phyloP scores from a whole-genome alignment of 2,888 invertebrate genomes.

The Melolontha melolontha region DNA sequence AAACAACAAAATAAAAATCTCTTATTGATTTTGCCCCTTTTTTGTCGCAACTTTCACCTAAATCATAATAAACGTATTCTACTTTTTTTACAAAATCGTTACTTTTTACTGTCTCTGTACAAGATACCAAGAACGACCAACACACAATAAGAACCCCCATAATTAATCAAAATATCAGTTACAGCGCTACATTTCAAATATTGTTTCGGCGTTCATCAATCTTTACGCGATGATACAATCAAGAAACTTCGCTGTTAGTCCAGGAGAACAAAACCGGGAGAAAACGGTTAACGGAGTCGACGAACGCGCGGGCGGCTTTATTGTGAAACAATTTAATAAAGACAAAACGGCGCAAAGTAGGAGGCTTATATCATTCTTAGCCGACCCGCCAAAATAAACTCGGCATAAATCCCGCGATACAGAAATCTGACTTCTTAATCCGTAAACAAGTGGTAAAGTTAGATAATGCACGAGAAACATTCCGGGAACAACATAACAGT shows the following conservation, averaged over 20 bases:
- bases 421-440: conserved; percentile 30
- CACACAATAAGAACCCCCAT: conserved; percentile 1
- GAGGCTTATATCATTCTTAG: neutral
- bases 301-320: conserved; percentile 1
- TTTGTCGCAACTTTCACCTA: too few relatives aligned
- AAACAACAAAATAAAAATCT: too few relatives aligned
- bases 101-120: too few relatives aligned
- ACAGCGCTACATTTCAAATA: conserved; percentile 9
- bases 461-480: conserved; percentile 18
- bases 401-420: conserved; percentile 15
- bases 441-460: conserved; percentile 34
- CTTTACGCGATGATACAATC: conserved; percentile 19
- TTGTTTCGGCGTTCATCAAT: conserved; percentile 20
- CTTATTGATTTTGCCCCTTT: too few relatives aligned
- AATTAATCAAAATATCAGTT: conserved; percentile 31
- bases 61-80: too few relatives aligned
- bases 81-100: too few relatives aligned
- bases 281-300: neutral
- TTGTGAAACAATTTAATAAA: conserved; percentile 20
- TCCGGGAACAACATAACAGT: conserved; percentile 15
- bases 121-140: neutral
- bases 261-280: neutral
- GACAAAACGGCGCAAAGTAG: neutral
- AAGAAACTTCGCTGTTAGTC: conserved; percentile 14
- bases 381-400: conserved; percentile 17